Base-by-base conservation (phyloP, 2,888 invertebrate genomes). In the Thera britannica region DNA sequence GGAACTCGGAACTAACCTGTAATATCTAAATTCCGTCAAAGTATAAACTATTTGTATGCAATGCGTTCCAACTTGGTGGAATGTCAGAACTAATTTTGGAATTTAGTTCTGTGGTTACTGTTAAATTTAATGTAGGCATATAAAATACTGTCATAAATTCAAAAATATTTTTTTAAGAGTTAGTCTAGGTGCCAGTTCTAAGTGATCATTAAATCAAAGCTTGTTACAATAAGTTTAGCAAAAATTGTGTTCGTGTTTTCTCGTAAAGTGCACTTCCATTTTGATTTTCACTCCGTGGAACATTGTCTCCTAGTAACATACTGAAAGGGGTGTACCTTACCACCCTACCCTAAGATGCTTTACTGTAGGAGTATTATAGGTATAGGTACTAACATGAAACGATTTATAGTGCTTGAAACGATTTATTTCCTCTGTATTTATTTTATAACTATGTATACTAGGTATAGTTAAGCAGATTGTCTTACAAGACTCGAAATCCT, bases 281-380 rank as follows among this genome's bases (percentile, higher is more conserved):
- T 56, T 55, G 48, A 2, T 62, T 57, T 49, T n/a, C 23, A 62
- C 38, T 62, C 57, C 49, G 12, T 56, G 49, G 48, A 35, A 48
- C 38, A 11, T 6, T 57, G 41, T 34, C 51, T 57, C 57, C 41
- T 63, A 51, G 63, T 51, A 63, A 63, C 34, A 34, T 52, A 52
- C 52, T 12, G 57, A 35, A 44, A 48, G 63, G 56, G 63, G 57
- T 63, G 49, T 38, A 57, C 36, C 56, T 34, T 34, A 9, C 52
- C 52, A 51, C 57, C 62, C 51, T 57, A 34, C 49, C 48, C 41
- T 12, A 56, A 62, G 52, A 52, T 51, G 62, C 8, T 63, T 38
- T 62, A 62, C 52, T 55, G 44, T 61, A 46, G 44, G 46, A 56
- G 11, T 12, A 48, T 55, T 34, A 46, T 7, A 23, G 8, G 52